A percentile compares a stretch with the other conserved stretches of the same genome.
phyloP scores from a whole-genome alignment of 2,113 vertebrate species.

The human region DNA sequence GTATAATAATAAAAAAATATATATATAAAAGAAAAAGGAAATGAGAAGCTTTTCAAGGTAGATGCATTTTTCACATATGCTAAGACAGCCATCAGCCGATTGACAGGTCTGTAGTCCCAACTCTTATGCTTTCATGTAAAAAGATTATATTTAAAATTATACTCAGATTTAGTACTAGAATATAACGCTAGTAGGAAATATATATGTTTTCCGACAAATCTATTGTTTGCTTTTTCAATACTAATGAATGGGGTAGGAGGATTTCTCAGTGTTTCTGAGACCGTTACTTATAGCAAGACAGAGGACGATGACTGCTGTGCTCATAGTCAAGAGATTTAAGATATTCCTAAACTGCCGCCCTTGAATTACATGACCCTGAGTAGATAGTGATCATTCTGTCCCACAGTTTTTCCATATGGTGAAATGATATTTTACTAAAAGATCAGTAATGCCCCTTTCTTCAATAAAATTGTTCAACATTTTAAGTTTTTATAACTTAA shows the following conservation, averaged over 20 bases:
- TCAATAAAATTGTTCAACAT: neutral
- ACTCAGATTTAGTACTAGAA: neutral
- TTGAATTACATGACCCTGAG: neutral
- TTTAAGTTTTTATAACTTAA: neutral
- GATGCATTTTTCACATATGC: neutral
- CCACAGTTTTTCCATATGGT: neutral
- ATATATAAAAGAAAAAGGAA: neutral
- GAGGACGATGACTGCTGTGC: neutral
- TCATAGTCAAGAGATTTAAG: neutral
- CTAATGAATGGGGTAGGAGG: neutral
- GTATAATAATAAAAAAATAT: no score
- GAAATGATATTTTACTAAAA: constrained; percentile 10
- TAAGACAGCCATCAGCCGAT: neutral
- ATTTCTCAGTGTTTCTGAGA: neutral
- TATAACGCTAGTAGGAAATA: neutral
- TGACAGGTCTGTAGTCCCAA: neutral
- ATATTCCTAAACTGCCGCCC: neutral
- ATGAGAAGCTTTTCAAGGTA: neutral
- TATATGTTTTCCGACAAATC: neutral
- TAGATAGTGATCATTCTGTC: neutral
- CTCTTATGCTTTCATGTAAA: neutral
- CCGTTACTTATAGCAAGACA: neutral
- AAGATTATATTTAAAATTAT: neutral
- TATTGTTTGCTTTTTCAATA: neutral
- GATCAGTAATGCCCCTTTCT: neutral